These are phyloP conservation scores for Drosophila chauvacae DNA, from an alignment of 1,140 invertebrate species.

Conservation along the genomic window DNA sequence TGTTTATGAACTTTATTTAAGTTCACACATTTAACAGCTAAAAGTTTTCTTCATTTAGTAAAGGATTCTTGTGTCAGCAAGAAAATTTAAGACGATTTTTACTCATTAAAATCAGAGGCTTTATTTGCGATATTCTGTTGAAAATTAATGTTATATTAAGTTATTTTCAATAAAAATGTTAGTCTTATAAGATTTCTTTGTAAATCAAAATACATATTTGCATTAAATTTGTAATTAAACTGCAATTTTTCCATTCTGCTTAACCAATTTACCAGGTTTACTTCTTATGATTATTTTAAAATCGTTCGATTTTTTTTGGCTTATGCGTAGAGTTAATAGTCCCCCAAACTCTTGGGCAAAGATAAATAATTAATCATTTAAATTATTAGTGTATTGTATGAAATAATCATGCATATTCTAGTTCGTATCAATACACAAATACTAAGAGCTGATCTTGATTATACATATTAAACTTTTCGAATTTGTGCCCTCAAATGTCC, in stretches of 20 bases:
- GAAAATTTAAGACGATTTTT: too few species aligned
- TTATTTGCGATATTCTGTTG: too few species aligned
- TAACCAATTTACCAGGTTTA: neutral
- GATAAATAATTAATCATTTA: neutral
- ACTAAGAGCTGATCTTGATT: constrained; percentile 23
- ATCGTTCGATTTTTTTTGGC: too few species aligned
- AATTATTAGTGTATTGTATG: neutral
- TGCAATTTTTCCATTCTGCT: neutral
- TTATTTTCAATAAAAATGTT: too few species aligned
- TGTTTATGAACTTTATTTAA: neutral
- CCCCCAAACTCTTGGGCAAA: too few species aligned
- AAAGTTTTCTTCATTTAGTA: neutral
- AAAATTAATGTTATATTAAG: too few species aligned
- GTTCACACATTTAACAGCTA: too few species aligned
- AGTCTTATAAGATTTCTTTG: neutral
- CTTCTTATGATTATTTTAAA: neutral
- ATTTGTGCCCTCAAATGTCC: constrained; percentile 33
- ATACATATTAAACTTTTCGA: constrained; percentile 5
- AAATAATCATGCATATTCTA: neutral
- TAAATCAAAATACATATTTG: neutral
- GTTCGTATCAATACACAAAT: constrained; percentile 5
- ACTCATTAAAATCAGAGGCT: too few species aligned
- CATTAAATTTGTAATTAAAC: neutral
- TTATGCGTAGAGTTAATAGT: neutral
- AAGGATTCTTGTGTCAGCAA: too few species aligned